These are phyloP conservation scores for Lycaon pictus DNA, from an alignment of 2,113 vertebrate species.

Conservation along the genomic window DNA sequence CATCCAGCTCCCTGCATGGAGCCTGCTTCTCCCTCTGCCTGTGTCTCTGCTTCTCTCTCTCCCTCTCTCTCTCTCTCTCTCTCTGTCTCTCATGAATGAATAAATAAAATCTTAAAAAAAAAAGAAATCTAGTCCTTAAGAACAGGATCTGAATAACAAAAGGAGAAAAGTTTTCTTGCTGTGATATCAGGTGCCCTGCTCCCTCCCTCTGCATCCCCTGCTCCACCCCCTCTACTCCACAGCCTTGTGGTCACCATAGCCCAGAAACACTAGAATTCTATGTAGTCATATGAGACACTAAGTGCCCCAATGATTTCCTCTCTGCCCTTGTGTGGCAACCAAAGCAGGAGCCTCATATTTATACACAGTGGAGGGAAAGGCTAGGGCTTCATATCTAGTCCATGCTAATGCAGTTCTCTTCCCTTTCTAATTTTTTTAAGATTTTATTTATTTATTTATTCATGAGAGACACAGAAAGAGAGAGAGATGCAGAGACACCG, in stretches of 20 bases:
- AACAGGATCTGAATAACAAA: background rate
- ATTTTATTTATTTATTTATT: too few relatives aligned
- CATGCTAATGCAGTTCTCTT: background rate
- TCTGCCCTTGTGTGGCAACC: conserved; percentile 1
- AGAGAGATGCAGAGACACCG: too few relatives aligned
- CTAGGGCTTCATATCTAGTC: background rate
- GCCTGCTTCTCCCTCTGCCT: too few relatives aligned
- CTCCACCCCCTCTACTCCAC: background rate
- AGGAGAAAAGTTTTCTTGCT: conserved; percentile 41
- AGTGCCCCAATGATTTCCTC: background rate
- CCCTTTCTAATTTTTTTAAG: conserved; percentile 67
- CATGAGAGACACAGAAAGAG: too few relatives aligned
- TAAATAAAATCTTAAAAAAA: background rate
- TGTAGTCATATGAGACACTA: background rate
- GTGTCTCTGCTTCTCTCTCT: too few relatives aligned
- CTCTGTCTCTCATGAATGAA: too few relatives aligned
- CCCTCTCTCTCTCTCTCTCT: too few relatives aligned
- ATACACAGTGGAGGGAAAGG: background rate
- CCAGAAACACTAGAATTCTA: background rate
- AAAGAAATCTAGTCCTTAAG: background rate
- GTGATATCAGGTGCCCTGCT: background rate
- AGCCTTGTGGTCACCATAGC: background rate
- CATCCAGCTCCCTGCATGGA: too few relatives aligned
- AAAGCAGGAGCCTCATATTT: background rate
- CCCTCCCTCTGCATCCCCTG: conserved; percentile 42